Evolutionary conservation across 2,797 vertebrate species (phyloP).

Genomic region (Lemur catta): DNA sequence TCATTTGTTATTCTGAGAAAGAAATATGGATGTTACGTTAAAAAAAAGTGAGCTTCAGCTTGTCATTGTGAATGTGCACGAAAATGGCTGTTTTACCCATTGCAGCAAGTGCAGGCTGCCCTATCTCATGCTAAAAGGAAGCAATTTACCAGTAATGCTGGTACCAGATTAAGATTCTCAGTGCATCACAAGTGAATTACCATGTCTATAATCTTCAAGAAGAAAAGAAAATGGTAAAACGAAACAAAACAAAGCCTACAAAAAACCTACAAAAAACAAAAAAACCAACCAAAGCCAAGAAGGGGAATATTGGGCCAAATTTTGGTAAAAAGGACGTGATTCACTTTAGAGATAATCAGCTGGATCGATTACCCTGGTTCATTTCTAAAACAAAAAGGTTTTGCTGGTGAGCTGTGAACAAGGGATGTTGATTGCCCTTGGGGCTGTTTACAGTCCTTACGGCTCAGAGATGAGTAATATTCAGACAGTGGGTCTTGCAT

Average conservation of each 20-base stretch:
- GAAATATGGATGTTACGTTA: conserved; percentile 42
- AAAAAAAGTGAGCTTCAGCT: conserved; percentile 34
- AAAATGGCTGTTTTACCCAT: neutral
- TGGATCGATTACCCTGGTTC: conserved; percentile 42
- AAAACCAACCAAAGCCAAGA: neutral
- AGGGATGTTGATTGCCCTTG: neutral
- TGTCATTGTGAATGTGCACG: conserved; percentile 36
- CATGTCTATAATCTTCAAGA: conserved; percentile 22
- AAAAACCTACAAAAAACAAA: neutral
- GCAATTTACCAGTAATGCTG: neutral
- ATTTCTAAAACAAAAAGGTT: conserved; percentile 20
- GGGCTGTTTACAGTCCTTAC: neutral
- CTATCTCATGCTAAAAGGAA: conserved; percentile 41
- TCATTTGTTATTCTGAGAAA: conserved; percentile 60
- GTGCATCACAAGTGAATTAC: conserved; percentile 7
- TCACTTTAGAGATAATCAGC: conserved; percentile 10
- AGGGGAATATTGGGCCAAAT: neutral
- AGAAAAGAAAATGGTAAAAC: conserved; percentile 31
- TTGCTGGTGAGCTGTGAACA: neutral
- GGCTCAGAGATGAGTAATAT: neutral
- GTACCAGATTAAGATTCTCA: conserved; percentile 43
- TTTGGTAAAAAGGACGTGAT: conserved; percentile 14
- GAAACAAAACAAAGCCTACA: too few species aligned
- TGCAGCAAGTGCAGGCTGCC: neutral
- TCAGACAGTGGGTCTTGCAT: neutral